Percentiles rank a stretch among this genome's conserved stretches.
Conservation (phyloP, 2,888 invertebrate genomes). For the Terebella lapidaria region DNA sequence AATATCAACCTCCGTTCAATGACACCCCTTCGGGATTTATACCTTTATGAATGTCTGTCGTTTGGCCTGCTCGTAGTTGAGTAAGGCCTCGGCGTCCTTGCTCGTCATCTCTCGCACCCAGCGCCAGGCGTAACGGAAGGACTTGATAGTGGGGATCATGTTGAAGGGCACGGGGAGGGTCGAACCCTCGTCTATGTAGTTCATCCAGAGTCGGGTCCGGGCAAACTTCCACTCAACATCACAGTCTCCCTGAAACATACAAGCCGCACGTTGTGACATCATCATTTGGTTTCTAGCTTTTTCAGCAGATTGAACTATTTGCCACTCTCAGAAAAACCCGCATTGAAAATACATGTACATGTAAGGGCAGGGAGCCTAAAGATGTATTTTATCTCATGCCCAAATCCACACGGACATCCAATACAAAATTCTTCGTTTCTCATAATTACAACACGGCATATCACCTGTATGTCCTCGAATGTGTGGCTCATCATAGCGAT, state of each 20-base stretch:
- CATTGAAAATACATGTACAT: too few relatives aligned
- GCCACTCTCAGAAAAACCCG: too few relatives aligned
- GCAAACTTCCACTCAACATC: constrained; percentile 75
- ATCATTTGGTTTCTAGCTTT: too few relatives aligned
- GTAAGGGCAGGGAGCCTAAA: too few relatives aligned
- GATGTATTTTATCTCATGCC: too few relatives aligned
- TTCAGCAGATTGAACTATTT: too few relatives aligned
- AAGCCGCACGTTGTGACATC: too few relatives aligned
- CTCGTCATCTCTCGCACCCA: constrained; percentile 4
- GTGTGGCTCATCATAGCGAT: constrained; percentile 75
- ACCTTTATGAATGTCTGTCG: constrained; percentile 51
- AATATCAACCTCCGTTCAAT: too few relatives aligned
- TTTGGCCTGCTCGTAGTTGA: constrained; percentile 34
- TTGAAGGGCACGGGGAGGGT: constrained; percentile 68
- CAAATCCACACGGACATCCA: too few relatives aligned
- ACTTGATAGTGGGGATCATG: constrained; percentile 57
- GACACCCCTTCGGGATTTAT: too few relatives aligned
- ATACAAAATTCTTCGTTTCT: too few relatives aligned
- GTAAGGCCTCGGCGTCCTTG: constrained; percentile 24
- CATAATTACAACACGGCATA: too few relatives aligned
- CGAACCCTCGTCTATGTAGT: constrained; percentile 67
- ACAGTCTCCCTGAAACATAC: constrained; percentile 44
- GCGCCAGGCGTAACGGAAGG: constrained; percentile 39
- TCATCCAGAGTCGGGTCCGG: constrained; percentile 68
- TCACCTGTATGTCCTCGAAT: constrained; percentile 64